Conservation (phyloP, 1,140 invertebrate species). For the Anastatus disparis region DNA sequence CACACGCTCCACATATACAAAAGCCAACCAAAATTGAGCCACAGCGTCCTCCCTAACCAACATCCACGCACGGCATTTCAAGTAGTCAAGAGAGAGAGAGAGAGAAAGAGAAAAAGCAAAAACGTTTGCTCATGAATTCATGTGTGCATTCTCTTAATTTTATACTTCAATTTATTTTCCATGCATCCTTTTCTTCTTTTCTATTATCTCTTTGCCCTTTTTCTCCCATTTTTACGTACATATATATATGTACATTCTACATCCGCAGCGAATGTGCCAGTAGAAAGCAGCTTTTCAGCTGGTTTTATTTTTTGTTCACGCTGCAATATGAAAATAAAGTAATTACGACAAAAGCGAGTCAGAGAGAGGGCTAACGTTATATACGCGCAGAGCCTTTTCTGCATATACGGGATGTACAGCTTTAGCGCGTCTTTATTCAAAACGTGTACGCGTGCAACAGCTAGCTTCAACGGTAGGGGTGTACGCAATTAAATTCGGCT, state of each 20-base stretch:
- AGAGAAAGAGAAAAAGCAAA: no score
- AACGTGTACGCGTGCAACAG: conserved; percentile 19
- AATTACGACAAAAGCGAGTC: conserved; percentile 40
- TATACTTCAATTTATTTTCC: conserved; percentile 26
- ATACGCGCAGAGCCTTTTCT: no score
- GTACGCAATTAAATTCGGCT: conserved; percentile 41
- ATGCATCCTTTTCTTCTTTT: conserved; percentile 9
- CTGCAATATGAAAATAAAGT: conserved; percentile 46
- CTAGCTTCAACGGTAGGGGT: no score
- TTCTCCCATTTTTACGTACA: neutral
- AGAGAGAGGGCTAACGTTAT: no score
- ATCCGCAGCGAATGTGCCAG: neutral
- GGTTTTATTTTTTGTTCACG: neutral
- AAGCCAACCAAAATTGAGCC: no score
- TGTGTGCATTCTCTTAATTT: conserved; percentile 25
- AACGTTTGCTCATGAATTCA: neutral
- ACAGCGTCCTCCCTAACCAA: no score
- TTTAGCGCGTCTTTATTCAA: conserved; percentile 24
- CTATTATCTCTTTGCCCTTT: neutral
- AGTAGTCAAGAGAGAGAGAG: neutral
- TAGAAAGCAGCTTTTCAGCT: conserved; percentile 37
- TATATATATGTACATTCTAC: no score
- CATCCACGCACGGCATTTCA: neutral
- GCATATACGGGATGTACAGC: neutral
- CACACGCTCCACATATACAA: no score